Evolutionary conservation across 2,113 vertebrate species (phyloP), one percentile per base, ranked within the genome.

Genomic region (Oncorhynchus clarkii): DNA sequence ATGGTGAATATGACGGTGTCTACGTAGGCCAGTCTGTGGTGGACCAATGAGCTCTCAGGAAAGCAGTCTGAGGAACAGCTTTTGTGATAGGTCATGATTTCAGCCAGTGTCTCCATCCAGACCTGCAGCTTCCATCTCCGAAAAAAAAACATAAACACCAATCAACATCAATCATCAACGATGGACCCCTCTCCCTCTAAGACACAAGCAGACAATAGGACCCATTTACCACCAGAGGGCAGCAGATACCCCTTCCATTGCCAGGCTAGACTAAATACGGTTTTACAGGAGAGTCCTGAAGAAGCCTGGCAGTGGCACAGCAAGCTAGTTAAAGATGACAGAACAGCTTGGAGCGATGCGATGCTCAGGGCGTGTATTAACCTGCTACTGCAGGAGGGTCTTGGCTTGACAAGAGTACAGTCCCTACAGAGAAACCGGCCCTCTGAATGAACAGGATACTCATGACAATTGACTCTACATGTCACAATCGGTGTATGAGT

Each of bases 1-100:
- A 97, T 81, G 12, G 93, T 93, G 57, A 97, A 93, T 59, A 97
- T 88, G 0, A 95, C 93, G 31, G 94, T 78, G 73, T 95, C 95
- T 75, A 89, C 85, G 76, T 96, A 98, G 1, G 96, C 93, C 93
- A 95, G 93, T 80, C 95, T 93, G 86, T 97, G 96, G 86, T 96
- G 93, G 71, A 93, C 84, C 71, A 93, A 83, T 80, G 90, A 83
- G 81, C 75, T 78, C 70, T 92, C 90, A 0, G 94, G 71, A 60
- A 91, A 87, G 26, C n/a, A 26, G n/a, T 95, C 95, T 78, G 86
- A 76, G 27, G 86, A 88, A 67, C 71, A 72, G 72, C 87, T 89
- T 79, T 82, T 89, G 79, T 94, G 94, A 80, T 96, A 94, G 88
- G 89, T 91, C 80, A 99, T 79, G 54, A 94, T 90, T 72, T 98